phyloP scores from a whole-genome alignment of 2,113 vertebrate species.

The Catharus minimus region DNA sequence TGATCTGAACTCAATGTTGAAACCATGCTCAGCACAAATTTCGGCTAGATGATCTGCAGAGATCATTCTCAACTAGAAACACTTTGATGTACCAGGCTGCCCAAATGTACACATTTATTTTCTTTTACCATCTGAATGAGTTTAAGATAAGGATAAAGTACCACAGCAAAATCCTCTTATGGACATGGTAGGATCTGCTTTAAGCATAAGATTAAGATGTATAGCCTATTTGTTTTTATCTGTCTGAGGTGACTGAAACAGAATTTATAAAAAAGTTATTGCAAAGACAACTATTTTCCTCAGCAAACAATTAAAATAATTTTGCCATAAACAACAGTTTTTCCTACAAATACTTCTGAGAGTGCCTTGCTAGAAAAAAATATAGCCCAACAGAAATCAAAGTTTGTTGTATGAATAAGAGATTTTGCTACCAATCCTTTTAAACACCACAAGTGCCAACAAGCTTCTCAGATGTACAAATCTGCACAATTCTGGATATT shows the following conservation, averaged over 20 bases:
- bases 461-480: neutral
- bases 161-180: neutral
- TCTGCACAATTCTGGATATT: neutral
- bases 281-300: neutral
- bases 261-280: neutral
- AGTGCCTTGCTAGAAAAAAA: neutral
- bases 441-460: neutral
- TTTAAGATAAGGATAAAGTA: neutral
- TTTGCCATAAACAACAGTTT: neutral
- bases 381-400: neutral
- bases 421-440: neutral
- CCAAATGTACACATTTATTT: fast-evolving
- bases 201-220: neutral
- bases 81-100: neutral
- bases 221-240: neutral
- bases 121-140: neutral
- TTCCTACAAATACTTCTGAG: neutral
- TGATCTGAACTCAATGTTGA: neutral
- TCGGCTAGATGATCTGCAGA: neutral
- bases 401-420: neutral
- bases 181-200: neutral
- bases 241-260: neutral
- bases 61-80: neutral
- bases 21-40: neutral
- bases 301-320: neutral